Evolutionary conservation across 1,140 invertebrate species (phyloP).

Genomic region (Tribolium madens): DNA sequence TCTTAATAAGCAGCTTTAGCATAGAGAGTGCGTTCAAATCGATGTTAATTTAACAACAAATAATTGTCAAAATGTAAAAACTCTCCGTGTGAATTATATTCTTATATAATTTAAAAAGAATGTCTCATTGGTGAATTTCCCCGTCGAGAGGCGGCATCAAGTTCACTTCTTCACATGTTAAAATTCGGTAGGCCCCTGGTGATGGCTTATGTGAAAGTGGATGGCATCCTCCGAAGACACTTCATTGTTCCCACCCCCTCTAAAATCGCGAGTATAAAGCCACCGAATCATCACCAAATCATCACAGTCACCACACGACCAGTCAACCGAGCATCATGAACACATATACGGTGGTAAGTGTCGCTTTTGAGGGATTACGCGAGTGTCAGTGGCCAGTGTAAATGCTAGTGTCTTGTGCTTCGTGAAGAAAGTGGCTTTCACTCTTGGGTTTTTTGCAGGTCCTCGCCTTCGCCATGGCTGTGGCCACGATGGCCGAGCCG

Average conservation of each 20-base stretch:
- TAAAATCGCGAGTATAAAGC: slow-evolving; percentile 60
- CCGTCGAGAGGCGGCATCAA: neutral
- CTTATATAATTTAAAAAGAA: neutral
- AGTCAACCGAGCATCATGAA: slow-evolving; percentile 65
- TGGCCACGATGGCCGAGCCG: slow-evolving; percentile 72
- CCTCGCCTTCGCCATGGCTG: slow-evolving; percentile 73
- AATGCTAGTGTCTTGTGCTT: neutral
- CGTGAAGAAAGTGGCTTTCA: neutral
- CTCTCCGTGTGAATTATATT: neutral
- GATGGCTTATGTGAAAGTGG: slow-evolving; percentile 57
- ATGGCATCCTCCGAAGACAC: slow-evolving; percentile 58
- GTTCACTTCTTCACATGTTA: neutral
- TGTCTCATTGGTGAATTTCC: neutral
- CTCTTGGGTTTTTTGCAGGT: slow-evolving; percentile 70
- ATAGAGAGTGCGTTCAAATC: neutral
- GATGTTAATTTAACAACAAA: slow-evolving; percentile 10
- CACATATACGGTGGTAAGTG: slow-evolving; percentile 65
- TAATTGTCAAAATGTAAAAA: neutral
- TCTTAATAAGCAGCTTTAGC: neutral
- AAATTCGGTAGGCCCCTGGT: slow-evolving; percentile 18
- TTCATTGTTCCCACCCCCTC: slow-evolving; percentile 58
- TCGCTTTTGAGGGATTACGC: slow-evolving; percentile 45
- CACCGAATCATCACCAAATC: slow-evolving; percentile 52
- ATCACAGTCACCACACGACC: slow-evolving; percentile 64
- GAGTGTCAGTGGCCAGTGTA: slow-evolving; percentile 40